Evolutionary conservation across 2,113 vertebrate species (phyloP), one percentile per base, ranked within the genome.

Genomic region (Seriola aureovittata): DNA sequence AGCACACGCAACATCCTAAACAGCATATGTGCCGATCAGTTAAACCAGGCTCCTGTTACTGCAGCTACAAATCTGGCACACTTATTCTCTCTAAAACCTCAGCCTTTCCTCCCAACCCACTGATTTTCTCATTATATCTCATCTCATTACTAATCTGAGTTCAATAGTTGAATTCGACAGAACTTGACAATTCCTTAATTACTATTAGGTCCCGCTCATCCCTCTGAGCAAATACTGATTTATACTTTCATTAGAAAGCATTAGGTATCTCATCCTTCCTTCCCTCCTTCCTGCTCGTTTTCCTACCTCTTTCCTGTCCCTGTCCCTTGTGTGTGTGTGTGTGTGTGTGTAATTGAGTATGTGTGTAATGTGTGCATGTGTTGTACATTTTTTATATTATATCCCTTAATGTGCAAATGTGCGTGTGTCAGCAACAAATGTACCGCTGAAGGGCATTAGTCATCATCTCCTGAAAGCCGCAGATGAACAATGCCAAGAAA

Each of bases 111-210:
- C 46, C 25, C 14, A 9, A 34, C 52, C 64, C 57, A 79, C 46
- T 34, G 40, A 68, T 85, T 86, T 83, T 79, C 50, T 85, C 78
- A 84, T 92, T 87, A 87, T 89, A 42, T 42, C 40, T 42, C 40
- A 42, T 42, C 40, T 42, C 40, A 42, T 9, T 42, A 58, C 78
- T 71, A 48, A 85, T 88, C 84, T 46, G 65, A 78, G 80, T 80
- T 88, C 80, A 92, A 88, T 63, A 80, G 73, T 78, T 72, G 68
- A 92, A 84, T 73, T 87, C 52, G 40, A 91, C 84, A 85, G 80
- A 90, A 88, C 71, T 75, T 76, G 78, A 90, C 68, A 80, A 75
- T 82, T 86, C 21, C 57, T 88, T 90, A 85, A 92, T 92, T 87
- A 88, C 75, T 72, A 81, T 89, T 66, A 85, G 72, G 75, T 81